These are phyloP conservation scores for Euglossa dilemma DNA, from an alignment of 1,140 invertebrate species.

Conservation along the genomic window DNA sequence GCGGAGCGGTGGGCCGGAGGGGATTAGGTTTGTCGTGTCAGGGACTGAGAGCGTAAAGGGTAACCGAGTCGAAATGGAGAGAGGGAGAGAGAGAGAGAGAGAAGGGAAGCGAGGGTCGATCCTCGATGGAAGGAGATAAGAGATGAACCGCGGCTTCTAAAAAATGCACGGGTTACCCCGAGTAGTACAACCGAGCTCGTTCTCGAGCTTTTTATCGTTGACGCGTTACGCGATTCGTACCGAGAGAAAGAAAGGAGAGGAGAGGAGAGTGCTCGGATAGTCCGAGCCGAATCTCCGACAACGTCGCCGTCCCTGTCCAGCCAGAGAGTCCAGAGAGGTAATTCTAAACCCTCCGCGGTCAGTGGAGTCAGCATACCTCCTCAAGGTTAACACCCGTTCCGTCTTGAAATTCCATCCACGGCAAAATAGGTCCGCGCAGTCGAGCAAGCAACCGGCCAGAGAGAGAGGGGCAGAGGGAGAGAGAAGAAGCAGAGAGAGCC, in stretches of 20 bases:
- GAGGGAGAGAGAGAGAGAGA: neutral
- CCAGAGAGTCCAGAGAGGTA: constrained; percentile 38
- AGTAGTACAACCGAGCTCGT: neutral
- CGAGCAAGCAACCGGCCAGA: neutral
- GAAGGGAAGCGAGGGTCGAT: neutral
- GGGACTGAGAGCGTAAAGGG: constrained; percentile 9
- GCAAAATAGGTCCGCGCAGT: constrained; percentile 32
- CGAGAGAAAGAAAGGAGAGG: too few species aligned
- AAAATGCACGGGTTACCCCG: neutral
- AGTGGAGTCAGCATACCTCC: constrained; percentile 64
- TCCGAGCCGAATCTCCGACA: neutral
- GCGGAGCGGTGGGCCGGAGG: neutral
- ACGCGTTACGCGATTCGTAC: too few species aligned
- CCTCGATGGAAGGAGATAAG: constrained; percentile 2
- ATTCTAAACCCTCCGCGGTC: constrained; percentile 66
- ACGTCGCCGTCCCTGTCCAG: neutral
- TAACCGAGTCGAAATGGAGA: constrained; percentile 18
- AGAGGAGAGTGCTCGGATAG: constrained; percentile 6
- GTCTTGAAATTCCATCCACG: constrained; percentile 67
- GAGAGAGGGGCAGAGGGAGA: neutral
- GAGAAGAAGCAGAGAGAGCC: neutral
- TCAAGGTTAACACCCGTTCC: constrained; percentile 67
- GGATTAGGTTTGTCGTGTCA: constrained; percentile 28
- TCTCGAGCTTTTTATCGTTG: too few species aligned
- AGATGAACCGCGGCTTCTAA: neutral